Conservation (phyloP, 2,797 vertebrate species). For the Cuniculus paca region DNA sequence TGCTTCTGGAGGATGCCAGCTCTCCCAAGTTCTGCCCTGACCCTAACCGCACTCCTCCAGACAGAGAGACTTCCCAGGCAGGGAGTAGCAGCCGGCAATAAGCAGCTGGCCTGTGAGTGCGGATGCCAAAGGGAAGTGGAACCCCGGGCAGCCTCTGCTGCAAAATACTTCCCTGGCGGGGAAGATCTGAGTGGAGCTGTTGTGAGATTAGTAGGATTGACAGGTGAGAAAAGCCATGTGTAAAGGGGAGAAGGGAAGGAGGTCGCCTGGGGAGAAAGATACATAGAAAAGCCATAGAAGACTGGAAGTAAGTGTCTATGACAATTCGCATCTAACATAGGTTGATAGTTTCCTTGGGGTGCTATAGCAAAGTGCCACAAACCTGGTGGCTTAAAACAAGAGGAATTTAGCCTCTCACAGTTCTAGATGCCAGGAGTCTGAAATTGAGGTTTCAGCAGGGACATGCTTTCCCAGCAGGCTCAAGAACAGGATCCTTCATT, state of each 20-base stretch:
- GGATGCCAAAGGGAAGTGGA: not conserved
- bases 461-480: not conserved
- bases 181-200: not conserved
- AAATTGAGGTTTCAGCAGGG: not conserved
- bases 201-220: not conserved
- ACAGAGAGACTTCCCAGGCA: not conserved
- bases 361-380: not conserved
- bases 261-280: not conserved
- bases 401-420: not conserved
- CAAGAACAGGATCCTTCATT: not conserved
- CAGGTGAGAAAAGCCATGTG: not conserved
- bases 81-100: not conserved
- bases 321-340: not conserved
- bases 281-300: not conserved
- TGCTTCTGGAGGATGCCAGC: not conserved
- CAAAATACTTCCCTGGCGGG: conserved; percentile 20
- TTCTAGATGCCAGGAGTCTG: not conserved
- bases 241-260: not conserved
- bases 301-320: not conserved
- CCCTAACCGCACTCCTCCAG: not conserved
- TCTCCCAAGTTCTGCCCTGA: not conserved
- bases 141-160: not conserved
- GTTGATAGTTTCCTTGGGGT: not conserved
- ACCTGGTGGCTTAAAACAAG: not conserved
- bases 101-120: not conserved